Evolutionary conservation across 2,113 vertebrate species (phyloP), one percentile per base, ranked within the genome.

Genomic region (Aldabrachelys gigantea): DNA sequence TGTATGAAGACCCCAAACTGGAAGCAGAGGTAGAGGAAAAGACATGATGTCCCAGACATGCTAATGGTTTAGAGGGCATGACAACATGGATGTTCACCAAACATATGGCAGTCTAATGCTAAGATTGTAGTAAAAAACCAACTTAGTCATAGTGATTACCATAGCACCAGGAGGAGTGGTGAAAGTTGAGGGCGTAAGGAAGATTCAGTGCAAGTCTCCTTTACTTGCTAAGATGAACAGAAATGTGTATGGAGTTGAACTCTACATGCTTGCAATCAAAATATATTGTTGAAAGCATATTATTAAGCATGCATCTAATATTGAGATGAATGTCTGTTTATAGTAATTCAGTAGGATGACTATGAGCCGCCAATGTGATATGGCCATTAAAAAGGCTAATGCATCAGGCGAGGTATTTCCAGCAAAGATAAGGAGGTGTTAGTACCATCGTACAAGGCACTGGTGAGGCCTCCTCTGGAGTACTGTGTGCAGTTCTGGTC

Each of bases 311-410:
- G 69, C 27, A 53, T 87, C 69, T 82, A 13, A 53, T 53, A 49
- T 47, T 91, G 91, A 92, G 54, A 22, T 76, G 62, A 90, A 14
- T 81, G 81, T 49, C 85, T 91, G 22, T 89, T 93, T 80, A 81
- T 8, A 87, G 24, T 41, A 93, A 87, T 47, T 90, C 84, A 84
- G 69, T 44, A 44, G 44, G 44, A 44, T 44, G 44, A 44, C 44
- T 44, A 44, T 44, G 44, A 44, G 44, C 44, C 44, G 44, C 44
- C 44, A 44, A 44, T 44, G 6, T 44, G 44, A 44, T 44, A 44
- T 44, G 44, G 44, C 44, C 44, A 6, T 44, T 44, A 44, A 44
- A 44, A 44, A 44, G 2, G 44, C 44, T 44, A 44, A 44, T 7
- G 44, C 44, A 44, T 44, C 44, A 44, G 44, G 44, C 44, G 44